phyloP scores from a whole-genome alignment of 2,113 vertebrate species.

The Pandion haliaetus region DNA sequence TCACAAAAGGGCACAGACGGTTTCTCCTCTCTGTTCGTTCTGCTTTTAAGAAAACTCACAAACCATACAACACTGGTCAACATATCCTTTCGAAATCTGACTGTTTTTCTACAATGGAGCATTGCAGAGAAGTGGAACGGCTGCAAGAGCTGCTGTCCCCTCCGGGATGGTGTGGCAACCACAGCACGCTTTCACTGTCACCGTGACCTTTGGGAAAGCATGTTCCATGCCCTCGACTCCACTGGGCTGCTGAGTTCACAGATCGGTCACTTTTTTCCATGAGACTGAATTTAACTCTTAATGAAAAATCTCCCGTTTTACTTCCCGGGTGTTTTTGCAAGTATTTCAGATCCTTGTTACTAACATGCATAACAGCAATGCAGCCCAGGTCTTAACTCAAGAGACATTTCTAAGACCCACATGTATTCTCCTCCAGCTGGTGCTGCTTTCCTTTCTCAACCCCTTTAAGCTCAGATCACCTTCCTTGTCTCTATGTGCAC shows the following conservation, averaged over 20 bases:
- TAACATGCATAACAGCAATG: rapidly evolving
- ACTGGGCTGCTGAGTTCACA: background rate
- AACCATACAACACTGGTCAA: background rate
- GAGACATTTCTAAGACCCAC: background rate
- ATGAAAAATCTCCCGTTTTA: background rate
- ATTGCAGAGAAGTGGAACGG: rapidly evolving
- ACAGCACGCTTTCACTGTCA: background rate
- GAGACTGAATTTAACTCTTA: background rate
- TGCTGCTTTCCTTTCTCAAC: background rate
- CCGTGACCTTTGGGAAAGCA: background rate
- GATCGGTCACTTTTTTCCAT: background rate
- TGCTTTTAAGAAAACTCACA: background rate
- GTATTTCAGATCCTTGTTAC: background rate
- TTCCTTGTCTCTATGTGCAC: background rate
- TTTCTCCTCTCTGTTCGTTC: background rate
- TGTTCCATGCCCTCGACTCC: background rate
- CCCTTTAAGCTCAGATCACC: background rate
- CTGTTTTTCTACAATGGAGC: background rate
- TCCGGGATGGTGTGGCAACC: background rate
- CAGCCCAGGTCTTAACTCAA: background rate
- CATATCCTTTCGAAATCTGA: rapidly evolving
- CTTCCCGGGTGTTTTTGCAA: background rate
- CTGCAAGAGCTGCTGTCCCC: background rate
- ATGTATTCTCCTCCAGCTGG: background rate
- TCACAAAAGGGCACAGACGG: background rate